phyloP scores from a whole-genome alignment of 2,113 vertebrate genomes.

The Xenopus borealis region DNA sequence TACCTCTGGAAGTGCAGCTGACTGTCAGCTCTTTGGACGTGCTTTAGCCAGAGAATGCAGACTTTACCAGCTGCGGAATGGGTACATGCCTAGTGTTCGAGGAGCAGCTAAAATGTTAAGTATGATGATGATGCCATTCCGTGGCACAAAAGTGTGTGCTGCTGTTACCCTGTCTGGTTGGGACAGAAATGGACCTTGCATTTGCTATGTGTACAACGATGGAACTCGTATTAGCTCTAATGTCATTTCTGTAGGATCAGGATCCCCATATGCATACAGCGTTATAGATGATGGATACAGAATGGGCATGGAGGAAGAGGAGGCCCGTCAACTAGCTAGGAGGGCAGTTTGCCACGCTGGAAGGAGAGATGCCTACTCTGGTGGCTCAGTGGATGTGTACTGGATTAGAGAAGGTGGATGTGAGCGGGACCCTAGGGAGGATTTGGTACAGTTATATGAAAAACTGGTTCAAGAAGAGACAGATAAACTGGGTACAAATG shows the following conservation, averaged over 20 bases:
- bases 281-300: constrained; percentile 67
- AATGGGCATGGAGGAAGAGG: constrained; percentile 62
- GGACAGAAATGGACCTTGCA: constrained; percentile 70
- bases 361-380: constrained; percentile 79
- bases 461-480: constrained; percentile 25
- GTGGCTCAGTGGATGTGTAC: constrained; percentile 80
- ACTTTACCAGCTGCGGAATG: constrained; percentile 68
- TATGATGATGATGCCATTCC: constrained; percentile 68
- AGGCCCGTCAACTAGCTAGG: constrained; percentile 71
- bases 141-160: constrained; percentile 75
- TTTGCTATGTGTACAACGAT: constrained; percentile 80
- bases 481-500: neutral
- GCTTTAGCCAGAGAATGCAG: constrained; percentile 68
- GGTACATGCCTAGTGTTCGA: constrained; percentile 63
- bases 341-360: constrained; percentile 77
- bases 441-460: constrained; percentile 47
- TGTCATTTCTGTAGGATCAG: constrained; percentile 79
- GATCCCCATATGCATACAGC: constrained; percentile 78
- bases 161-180: constrained; percentile 78
- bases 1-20: constrained; percentile 75
- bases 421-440: constrained; percentile 62
- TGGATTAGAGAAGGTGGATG: constrained; percentile 72
- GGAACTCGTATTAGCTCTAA: constrained; percentile 67
- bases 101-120: constrained; percentile 73
- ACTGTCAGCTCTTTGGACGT: constrained; percentile 73